A percentile compares a stretch with the other conserved stretches of the same genome.
Conservation (phyloP, 2,888 invertebrate species). For the Ptilodon capucinus region DNA sequence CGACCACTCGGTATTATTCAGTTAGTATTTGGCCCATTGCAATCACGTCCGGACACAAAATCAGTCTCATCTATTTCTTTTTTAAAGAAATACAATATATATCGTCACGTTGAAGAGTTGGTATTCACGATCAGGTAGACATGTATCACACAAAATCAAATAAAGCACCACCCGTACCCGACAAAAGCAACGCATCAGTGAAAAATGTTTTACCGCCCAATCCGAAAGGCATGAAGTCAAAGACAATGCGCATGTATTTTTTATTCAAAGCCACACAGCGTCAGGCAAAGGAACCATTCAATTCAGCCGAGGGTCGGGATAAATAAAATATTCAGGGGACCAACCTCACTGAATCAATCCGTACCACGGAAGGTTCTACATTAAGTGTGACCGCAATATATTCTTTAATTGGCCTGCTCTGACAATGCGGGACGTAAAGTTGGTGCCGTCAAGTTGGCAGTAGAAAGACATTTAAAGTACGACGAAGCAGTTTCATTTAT, state of each 20-base stretch:
- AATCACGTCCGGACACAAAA: no score
- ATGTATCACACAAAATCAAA: conserved; percentile 1
- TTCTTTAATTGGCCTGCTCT: conserved; percentile 49
- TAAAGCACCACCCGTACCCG: neutral
- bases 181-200: conserved; percentile 13
- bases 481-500: no score
- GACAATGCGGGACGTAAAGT: conserved; percentile 10
- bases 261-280: conserved; percentile 48
- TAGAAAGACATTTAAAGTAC: neutral
- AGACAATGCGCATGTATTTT: conserved; percentile 47
- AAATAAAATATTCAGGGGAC: conserved; percentile 57
- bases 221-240: conserved; percentile 20
- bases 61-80: no score
- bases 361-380: conserved; percentile 42
- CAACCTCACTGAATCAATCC: conserved; percentile 61
- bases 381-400: conserved; percentile 53
- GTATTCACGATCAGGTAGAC: neutral
- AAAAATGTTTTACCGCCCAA: conserved; percentile 25
- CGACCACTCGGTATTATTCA: no score
- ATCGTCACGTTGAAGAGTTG: no score
- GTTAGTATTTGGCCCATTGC: no score
- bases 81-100: no score
- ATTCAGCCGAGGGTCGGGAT: conserved; percentile 38
- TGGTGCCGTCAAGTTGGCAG: neutral
- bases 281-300: conserved; percentile 40